phyloP scores from a whole-genome alignment of 2,113 vertebrate species.

The Podarcis raffonei region DNA sequence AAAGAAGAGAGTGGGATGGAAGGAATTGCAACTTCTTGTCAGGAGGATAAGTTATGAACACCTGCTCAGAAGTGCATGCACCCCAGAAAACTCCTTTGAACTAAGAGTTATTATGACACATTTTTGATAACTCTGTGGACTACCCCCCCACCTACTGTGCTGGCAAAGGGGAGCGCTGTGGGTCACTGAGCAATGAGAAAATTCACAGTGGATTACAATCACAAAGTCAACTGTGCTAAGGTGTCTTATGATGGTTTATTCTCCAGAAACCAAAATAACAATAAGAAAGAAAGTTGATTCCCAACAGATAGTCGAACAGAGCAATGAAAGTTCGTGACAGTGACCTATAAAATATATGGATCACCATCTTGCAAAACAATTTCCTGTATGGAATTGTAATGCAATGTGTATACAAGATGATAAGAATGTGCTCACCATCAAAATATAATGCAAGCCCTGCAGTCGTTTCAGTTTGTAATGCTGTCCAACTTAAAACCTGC shows the following conservation, averaged over 20 bases:
- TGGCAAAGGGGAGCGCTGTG: background rate
- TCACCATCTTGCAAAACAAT: background rate
- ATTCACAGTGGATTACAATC: background rate
- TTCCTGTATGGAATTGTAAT: background rate
- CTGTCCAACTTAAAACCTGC: background rate
- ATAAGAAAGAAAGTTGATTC: slow-evolving; percentile 1
- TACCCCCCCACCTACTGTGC: background rate
- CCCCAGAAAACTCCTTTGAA: background rate
- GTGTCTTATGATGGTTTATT: background rate
- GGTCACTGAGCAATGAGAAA: background rate
- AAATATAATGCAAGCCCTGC: background rate
- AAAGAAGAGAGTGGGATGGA: background rate
- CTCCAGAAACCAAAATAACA: background rate
- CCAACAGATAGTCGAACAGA: background rate
- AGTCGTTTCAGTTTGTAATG: background rate
- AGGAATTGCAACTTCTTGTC: background rate
- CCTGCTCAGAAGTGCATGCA: background rate
- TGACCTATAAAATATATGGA: background rate
- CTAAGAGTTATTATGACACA: background rate
- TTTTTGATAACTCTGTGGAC: rapidly evolving
- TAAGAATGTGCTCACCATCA: background rate
- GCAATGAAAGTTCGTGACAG: background rate
- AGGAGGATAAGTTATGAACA: background rate
- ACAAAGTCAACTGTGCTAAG: slow-evolving; percentile 22
- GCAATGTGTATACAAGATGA: background rate